Base-by-base conservation (phyloP, 2,888 invertebrate species). In the Cataglyphis albicans region DNA sequence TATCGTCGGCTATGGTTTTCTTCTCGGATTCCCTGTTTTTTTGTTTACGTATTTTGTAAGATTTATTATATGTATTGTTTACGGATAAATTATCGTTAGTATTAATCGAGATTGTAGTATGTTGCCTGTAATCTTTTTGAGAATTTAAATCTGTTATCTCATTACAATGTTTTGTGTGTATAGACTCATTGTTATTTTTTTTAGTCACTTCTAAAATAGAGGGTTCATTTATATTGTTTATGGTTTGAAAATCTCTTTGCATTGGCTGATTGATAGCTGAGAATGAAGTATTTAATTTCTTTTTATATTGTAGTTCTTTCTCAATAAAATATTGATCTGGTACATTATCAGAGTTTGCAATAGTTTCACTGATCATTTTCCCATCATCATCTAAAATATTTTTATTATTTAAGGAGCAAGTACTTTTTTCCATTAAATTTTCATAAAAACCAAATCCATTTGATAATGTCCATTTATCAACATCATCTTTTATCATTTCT, bases 251-350 rank as follows among this genome's bases (percentile, higher is more conserved):
- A n/a, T 41, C 18, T 6, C 18, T 41, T 57, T 32, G 68, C 5
- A 57, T 1, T 35, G 38, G 0, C 35, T 73, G 18, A 61, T 63
- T 44, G 2, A 12, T 41, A 55, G 29, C 12, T 12, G 35, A 59
- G 25, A 44, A 29, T 44, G 10, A 15, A 32, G 6, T n/a, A 32
- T 38, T 10, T 21, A 12, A n/a, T 21, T 6, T 29, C 10, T 41
- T 55, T 25, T 38, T n/a, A 29, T 87, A 83, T 88, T 93, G 91
- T 38, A 93, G 93, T 32, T 94, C 94, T 55, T 90, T 88, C 74
- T 94, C 93, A 52, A 93, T 93, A 0, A 93, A 87, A 74, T 94
- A 93, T 64, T 93, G 94, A 84, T 94, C 92, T 0, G 93, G 93
- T 82, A 93, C 82, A 85, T 92, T 92, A 0, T 84, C 87, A 21